These are phyloP conservation scores for Zhuqinia jingwanae DNA, from an alignment of 2,888 invertebrate genomes.

Conservation along the genomic window DNA sequence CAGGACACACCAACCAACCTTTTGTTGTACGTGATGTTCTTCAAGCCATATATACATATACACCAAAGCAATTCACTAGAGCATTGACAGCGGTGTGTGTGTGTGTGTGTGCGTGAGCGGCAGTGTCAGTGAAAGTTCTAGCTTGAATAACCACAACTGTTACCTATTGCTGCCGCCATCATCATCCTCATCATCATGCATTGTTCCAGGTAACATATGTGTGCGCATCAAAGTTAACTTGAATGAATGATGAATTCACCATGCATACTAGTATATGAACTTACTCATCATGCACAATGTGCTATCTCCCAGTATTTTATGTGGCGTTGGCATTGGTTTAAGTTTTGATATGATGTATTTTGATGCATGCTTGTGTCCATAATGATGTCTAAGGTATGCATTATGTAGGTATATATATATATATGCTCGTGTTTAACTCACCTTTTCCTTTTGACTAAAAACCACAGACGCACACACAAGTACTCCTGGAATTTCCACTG, in stretches of 20 bases:
- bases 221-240: slow-evolving; percentile 57
- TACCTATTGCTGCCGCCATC: slow-evolving; percentile 34
- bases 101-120: slow-evolving; percentile 15
- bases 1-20: too few relatives aligned
- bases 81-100: neutral
- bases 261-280: slow-evolving; percentile 17
- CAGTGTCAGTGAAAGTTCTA: slow-evolving; percentile 12
- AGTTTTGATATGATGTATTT: slow-evolving; percentile 14
- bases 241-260: slow-evolving; percentile 36
- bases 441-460: slow-evolving; percentile 55
- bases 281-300: too few relatives aligned
- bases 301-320: neutral
- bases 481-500: slow-evolving; percentile 39
- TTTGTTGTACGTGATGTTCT: slow-evolving; percentile 45
- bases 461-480: slow-evolving; percentile 17
- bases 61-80: neutral
- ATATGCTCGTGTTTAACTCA: slow-evolving; percentile 20
- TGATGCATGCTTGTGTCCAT: slow-evolving; percentile 39
- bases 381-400: slow-evolving; percentile 10
- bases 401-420: too few relatives aligned
- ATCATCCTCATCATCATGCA: slow-evolving; percentile 35
- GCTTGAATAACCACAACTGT: slow-evolving; percentile 57
- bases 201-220: slow-evolving; percentile 69
- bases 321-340: neutral
- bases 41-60: neutral